phyloP scores from a whole-genome alignment of 2,797 vertebrate species.

The Tamandua tetradactyla region DNA sequence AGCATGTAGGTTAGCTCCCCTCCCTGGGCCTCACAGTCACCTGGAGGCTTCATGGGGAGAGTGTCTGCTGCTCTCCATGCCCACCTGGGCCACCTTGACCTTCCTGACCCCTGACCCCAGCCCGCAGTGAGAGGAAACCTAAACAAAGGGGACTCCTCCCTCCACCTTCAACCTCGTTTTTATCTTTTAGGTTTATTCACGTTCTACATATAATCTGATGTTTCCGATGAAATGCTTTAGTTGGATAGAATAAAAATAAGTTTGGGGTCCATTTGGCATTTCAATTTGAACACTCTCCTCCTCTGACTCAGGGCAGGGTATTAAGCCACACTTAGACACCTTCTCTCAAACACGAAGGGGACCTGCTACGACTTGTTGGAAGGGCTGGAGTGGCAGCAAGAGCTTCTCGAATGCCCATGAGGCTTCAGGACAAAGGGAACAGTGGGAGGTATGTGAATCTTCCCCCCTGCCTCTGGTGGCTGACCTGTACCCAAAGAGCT shows the following conservation, averaged over 20 bases:
- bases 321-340: neutral
- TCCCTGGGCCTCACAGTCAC: rapidly evolving
- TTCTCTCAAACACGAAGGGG: neutral
- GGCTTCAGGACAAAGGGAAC: neutral
- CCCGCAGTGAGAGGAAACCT: neutral
- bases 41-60: neutral
- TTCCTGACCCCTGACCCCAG: too few species aligned
- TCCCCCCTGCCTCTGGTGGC: neutral
- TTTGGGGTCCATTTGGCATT: neutral
- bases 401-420: neutral
- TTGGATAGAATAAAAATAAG: neutral
- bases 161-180: neutral
- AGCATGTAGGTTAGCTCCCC: neutral
- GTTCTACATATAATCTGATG: neutral
- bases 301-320: neutral
- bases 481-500: neutral
- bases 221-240: neutral
- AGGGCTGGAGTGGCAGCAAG: neutral
- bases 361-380: neutral
- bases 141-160: neutral
- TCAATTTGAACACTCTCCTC: neutral
- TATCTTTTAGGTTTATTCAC: neutral
- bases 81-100: too few species aligned
- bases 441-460: neutral
- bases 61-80: neutral